A percentile compares a stretch with the other conserved stretches of the same genome.
phyloP scores from a whole-genome alignment of 2,888 invertebrate genomes.

The Acanthosepion esculentum region DNA sequence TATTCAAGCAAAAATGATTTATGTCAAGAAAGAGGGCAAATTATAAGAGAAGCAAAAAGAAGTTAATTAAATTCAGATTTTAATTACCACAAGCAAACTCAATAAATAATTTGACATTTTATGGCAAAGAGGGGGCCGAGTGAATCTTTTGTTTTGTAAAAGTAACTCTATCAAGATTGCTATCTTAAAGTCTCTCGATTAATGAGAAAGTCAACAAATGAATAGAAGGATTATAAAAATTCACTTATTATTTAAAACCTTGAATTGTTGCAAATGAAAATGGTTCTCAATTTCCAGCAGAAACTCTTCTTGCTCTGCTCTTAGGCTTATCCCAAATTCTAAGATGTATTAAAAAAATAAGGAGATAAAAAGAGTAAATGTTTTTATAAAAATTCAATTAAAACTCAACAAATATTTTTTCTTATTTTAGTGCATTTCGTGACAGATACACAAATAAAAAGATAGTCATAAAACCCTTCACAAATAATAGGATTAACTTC shows the following conservation, averaged over 20 bases:
- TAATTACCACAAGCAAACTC: conserved; percentile 17
- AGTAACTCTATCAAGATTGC: not conserved
- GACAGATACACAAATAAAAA: not conserved
- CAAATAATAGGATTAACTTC: conserved; percentile 33
- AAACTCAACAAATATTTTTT: not conserved
- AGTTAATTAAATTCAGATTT: not conserved
- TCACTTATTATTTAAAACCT: not conserved
- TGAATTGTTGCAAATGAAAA: not conserved
- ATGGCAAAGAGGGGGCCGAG: not conserved
- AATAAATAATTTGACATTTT: not conserved
- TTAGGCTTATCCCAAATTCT: not conserved
- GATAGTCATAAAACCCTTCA: not conserved
- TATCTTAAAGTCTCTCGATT: not conserved
- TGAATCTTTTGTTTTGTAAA: not conserved
- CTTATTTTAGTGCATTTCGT: not conserved
- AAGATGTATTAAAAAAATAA: not conserved
- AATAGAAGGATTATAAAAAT: not conserved
- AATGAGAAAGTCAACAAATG: not conserved
- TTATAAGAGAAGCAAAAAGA: not conserved
- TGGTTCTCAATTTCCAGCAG: not conserved
- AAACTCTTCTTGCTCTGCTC: not conserved
- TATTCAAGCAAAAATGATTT: not conserved
- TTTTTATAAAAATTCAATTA: not conserved
- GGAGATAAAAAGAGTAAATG: not conserved
- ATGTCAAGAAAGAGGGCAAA: not conserved